Evolutionary conservation across 1,140 invertebrate genomes (phyloP).

Genomic region (Nymphalis io): DNA sequence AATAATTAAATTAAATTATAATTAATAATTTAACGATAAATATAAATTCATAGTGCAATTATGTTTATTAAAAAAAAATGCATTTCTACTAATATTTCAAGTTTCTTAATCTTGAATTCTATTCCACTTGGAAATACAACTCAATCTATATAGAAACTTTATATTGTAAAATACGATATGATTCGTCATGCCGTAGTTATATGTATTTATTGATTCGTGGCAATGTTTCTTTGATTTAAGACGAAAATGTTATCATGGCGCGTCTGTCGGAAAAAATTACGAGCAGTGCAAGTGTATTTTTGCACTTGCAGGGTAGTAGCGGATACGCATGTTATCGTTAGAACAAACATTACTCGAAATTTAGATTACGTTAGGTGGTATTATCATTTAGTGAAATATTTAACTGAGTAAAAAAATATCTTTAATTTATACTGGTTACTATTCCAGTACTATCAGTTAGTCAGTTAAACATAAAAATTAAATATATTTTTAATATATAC

Average conservation of each 20-base stretch:
- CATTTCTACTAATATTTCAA: background rate
- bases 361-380: too few species aligned
- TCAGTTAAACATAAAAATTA: too few species aligned
- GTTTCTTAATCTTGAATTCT: background rate
- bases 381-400: too few species aligned
- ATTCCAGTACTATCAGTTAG: too few species aligned
- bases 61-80: too few species aligned
- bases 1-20: too few species aligned
- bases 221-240: constrained; percentile 4
- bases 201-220: constrained; percentile 6
- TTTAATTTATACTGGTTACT: too few species aligned
- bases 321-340: background rate
- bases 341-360: too few species aligned
- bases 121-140: background rate
- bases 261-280: background rate
- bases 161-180: background rate
- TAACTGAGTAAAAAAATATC: too few species aligned
- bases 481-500: too few species aligned
- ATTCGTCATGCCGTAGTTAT: background rate
- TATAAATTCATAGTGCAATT: too few species aligned
- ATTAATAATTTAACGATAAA: too few species aligned
- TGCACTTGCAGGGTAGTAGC: background rate
- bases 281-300: background rate
- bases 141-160: background rate
- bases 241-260: constrained; percentile 8